phyloP scores from a whole-genome alignment of 1,140 invertebrate species.

The Heliconius melpomene region DNA sequence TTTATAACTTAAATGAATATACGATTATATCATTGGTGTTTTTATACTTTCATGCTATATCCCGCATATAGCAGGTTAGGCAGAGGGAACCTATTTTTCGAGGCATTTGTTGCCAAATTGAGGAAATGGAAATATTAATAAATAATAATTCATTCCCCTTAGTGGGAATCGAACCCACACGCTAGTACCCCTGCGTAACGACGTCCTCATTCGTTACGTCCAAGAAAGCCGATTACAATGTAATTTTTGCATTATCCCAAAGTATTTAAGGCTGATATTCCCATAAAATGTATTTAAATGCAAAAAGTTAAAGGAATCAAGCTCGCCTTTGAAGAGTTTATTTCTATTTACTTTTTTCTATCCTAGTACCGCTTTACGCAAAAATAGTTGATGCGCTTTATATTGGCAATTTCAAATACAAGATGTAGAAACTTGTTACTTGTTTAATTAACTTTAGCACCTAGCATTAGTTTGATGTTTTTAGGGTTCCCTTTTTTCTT shows the following conservation, averaged over 20 bases:
- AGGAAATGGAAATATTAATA: too few relatives aligned
- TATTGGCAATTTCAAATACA: constrained; percentile 49
- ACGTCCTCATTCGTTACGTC: too few relatives aligned
- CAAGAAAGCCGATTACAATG: background rate
- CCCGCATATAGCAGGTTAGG: too few relatives aligned
- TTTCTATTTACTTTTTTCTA: constrained; percentile 57
- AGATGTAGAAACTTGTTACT: constrained; percentile 26
- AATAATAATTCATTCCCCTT: too few relatives aligned
- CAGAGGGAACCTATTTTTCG: too few relatives aligned
- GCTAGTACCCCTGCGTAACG: too few relatives aligned
- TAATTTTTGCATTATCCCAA: constrained; percentile 34
- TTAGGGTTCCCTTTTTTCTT: too few relatives aligned
- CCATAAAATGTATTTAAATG: constrained; percentile 35
- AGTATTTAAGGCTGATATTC: constrained; percentile 40
- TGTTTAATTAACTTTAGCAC: constrained; percentile 36
- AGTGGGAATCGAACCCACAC: too few relatives aligned
- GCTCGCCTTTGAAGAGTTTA: constrained; percentile 59
- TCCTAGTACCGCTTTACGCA: constrained; percentile 46
- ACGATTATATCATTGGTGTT: too few relatives aligned
- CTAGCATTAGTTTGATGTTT: constrained; percentile 1
- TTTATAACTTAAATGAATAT: background rate
- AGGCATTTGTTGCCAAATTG: too few relatives aligned
- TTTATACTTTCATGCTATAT: too few relatives aligned
- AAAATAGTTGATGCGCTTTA: constrained; percentile 43
- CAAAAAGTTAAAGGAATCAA: constrained; percentile 66